Base-by-base conservation (phyloP, 2,888 invertebrate genomes). In the Phengaris alcon region DNA sequence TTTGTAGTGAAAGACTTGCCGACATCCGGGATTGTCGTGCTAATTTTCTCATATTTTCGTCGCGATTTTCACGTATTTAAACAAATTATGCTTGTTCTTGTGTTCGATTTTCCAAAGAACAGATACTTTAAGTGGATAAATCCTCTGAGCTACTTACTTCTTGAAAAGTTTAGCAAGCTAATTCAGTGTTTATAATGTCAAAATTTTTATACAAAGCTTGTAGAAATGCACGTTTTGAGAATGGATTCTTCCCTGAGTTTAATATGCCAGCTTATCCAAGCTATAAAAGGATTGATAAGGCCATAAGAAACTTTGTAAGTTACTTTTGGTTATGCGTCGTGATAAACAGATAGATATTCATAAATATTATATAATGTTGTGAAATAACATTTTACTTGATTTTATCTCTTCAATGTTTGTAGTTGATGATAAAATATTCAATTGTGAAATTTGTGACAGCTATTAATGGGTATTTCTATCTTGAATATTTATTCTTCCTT, bases 191-290 rank as follows among this genome's bases (percentile, higher is more conserved):
- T 68, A 79, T 52, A 76, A 88, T 89, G 87, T 85, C 87, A 72
- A 87, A 90, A n/a, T 90, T 90, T 83, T 80, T 91, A 13, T 91
- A 91, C 76, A 93, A 88, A 84, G 85, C 91, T 0, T 91, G 86
- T 78, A 90, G 85, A 79, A 90, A 87, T 64, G 86, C 89, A 0
- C 91, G 90, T 0, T 91, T 91, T 77, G 86, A 87, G 6, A 86
- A 82, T 80, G 91, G 90, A 35, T 91, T 89, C 74, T 82, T 88
- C 0, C 90, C 91, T 2, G 85, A 88, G 64, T 80, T 90, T 6
- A 79, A 81, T 51, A 82, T 87, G 72, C 81, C 84, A 13, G 82
- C 86, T 68, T 81, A 82, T 78, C 79, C 84, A 2, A 86, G 85
- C 76, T 83, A 84, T 78, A 86, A 85, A 84, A 85, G 85, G 75